Evolutionary conservation across 2,888 invertebrate species (phyloP).

Genomic region (Galerucella pusilla): DNA sequence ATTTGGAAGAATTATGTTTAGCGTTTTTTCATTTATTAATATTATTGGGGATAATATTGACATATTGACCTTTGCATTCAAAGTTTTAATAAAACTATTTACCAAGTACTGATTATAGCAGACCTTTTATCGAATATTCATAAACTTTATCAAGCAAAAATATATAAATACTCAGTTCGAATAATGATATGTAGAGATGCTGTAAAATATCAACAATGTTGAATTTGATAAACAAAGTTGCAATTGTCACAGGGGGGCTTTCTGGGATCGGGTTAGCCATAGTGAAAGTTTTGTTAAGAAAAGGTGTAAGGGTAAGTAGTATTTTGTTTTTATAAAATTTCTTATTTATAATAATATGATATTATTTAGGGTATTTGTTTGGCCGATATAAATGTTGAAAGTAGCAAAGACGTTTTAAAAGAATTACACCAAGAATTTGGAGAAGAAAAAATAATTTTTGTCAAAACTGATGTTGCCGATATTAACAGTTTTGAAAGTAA

Average conservation of each 20-base stretch:
- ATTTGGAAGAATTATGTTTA: too few species aligned
- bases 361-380: slow-evolving; percentile 45
- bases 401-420: slow-evolving; percentile 36
- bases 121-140: too few species aligned
- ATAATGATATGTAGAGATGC: too few species aligned
- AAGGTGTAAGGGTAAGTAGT: slow-evolving; percentile 45
- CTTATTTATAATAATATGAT: neutral
- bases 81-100: too few species aligned
- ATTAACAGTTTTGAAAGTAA: slow-evolving; percentile 13
- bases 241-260: slow-evolving; percentile 49
- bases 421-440: slow-evolving; percentile 44
- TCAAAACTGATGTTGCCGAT: slow-evolving; percentile 45
- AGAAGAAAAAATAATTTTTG: slow-evolving; percentile 43
- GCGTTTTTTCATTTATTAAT: too few species aligned
- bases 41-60: too few species aligned
- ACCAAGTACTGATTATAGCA: too few species aligned
- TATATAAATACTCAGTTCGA: too few species aligned
- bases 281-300: slow-evolving; percentile 43
- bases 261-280: slow-evolving; percentile 47
- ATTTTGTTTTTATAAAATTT: neutral
- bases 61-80: too few species aligned
- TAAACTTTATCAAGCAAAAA: too few species aligned
- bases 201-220: slow-evolving; percentile 32
- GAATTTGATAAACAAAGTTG: slow-evolving; percentile 46
- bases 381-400: slow-evolving; percentile 43